phyloP scores from a whole-genome alignment of 2,113 vertebrate species.

The Rhinichthys klamathensis region DNA sequence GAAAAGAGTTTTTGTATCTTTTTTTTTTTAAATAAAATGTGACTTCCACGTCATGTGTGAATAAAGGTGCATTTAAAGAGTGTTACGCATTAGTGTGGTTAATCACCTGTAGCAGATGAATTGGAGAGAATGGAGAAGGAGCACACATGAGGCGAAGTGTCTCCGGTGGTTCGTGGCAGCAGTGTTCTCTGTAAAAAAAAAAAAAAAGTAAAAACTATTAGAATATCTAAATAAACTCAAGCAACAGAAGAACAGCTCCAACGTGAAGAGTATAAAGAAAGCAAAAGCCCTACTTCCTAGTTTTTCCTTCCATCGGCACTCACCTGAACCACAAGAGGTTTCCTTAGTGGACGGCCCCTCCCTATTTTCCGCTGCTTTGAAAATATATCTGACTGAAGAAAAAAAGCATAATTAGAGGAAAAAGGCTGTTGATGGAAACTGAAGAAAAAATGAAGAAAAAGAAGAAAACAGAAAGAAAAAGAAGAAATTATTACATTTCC shows the following conservation, averaged over 20 bases:
- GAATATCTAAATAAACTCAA: neutral
- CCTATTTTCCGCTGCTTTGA: slow-evolving; percentile 85
- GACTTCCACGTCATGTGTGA: too few species aligned
- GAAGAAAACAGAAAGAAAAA: too few species aligned
- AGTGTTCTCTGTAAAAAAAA: slow-evolving; percentile 83
- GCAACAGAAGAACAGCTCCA: neutral
- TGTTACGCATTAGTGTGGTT: neutral
- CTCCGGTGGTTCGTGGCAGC: slow-evolving; percentile 91
- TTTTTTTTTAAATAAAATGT: too few species aligned
- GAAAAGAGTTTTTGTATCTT: neutral
- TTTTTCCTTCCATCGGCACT: slow-evolving; percentile 47
- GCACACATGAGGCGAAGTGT: slow-evolving; percentile 91
- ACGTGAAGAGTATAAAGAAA: neutral
- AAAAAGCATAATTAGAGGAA: neutral
- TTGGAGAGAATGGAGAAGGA: slow-evolving; percentile 97
- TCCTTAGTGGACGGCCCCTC: slow-evolving; percentile 89
- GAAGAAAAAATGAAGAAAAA: too few species aligned
- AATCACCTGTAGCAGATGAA: slow-evolving; percentile 88
- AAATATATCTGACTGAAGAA: slow-evolving; percentile 90
- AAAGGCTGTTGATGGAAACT: neutral
- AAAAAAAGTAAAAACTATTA: neutral
- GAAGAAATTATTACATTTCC: neutral
- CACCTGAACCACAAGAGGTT: slow-evolving; percentile 96
- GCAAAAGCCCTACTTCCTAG: neutral
- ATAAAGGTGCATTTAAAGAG: neutral